Conservation (phyloP, 2,797 vertebrate species). For the Chaetodon trifasciatus region DNA sequence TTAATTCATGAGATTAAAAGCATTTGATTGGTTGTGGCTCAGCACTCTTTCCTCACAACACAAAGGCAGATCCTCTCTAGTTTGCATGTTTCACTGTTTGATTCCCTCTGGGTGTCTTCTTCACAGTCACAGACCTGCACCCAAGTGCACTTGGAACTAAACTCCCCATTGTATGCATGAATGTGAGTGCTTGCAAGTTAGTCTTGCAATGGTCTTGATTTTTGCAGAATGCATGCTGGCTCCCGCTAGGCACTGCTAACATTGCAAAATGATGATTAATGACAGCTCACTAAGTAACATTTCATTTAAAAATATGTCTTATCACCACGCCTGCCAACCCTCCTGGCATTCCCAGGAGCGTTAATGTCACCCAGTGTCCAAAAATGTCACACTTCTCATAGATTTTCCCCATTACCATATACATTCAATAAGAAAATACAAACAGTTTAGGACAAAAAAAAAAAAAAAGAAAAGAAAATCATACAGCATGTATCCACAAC, state of each 20-base stretch:
- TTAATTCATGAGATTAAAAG: conserved; percentile 12
- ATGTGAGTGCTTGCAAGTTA: background rate
- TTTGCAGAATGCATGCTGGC: conserved; percentile 6
- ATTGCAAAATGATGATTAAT: conserved; percentile 11
- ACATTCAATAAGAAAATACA: conserved; percentile 14
- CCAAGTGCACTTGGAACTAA: conserved; percentile 1
- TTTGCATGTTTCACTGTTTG: conserved; percentile 5
- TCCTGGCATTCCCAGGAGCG: background rate
- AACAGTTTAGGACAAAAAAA: background rate
- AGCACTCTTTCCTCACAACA: background rate
- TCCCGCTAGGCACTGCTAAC: background rate
- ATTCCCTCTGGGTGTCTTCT: background rate
- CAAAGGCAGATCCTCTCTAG: background rate
- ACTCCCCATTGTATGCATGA: background rate
- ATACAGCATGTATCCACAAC: background rate
- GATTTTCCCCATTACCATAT: conserved; percentile 5
- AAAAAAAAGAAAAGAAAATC: background rate
- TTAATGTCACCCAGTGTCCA: conserved; percentile 3
- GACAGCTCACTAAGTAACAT: conserved; percentile 14
- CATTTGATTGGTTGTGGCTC: conserved; percentile 3
- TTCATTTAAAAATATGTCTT: conserved; percentile 7
- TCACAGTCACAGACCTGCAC: background rate
- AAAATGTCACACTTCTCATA: background rate
- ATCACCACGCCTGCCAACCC: conserved; percentile 7
- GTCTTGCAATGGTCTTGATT: background rate